Evolutionary conservation across 2,113 vertebrate species (phyloP), one percentile per base, ranked within the genome.

Genomic region (Emydocephalus ijimae): DNA sequence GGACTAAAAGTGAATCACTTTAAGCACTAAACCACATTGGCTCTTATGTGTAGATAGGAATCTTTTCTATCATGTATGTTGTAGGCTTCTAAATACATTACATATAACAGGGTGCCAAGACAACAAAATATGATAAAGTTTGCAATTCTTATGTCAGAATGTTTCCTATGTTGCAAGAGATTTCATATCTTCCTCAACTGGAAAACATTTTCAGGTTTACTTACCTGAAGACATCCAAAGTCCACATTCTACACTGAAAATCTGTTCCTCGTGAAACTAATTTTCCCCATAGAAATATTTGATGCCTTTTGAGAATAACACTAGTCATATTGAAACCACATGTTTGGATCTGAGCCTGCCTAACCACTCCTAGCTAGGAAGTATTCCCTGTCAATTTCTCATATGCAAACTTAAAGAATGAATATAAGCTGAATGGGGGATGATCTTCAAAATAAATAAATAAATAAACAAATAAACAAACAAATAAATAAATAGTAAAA

Each of bases 211-310:
- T 89, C 39, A 34, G 24, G 1, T 20, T 89, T 39, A 9, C n/a
- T 89, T 39, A 8, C 20, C 52, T 12, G 8, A 39, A 55, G 10
- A 94, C 50, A 55, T 34, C 87, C 9, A 55, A 54, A 52, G 48
- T 69, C 64, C 29, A 69, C 29, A 69, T 69, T n/a, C 64, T 69
- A 34, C 5, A 14, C 5, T 88, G 6, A 52, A 54, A 54, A 55
- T 18, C 29, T 34, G 20, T 34, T 94, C 29, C 59, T 14, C 55
- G 92, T 92, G 90, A 93, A 39, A 5, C 12, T 57, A 12, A 34
- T 86, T 1, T 0, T 89, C 92, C 59, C 54, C 12, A 43, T 59
- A 92, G 1, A 0, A 91, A 4, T 74, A 0, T 0, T 8, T 3
- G 9, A 2, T 2, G 0, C 91, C 92, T 59, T 2, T n/a, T 39